These are phyloP conservation scores for Nasonia longicornis DNA, from an alignment of 1,140 invertebrate genomes.

Conservation along the genomic window DNA sequence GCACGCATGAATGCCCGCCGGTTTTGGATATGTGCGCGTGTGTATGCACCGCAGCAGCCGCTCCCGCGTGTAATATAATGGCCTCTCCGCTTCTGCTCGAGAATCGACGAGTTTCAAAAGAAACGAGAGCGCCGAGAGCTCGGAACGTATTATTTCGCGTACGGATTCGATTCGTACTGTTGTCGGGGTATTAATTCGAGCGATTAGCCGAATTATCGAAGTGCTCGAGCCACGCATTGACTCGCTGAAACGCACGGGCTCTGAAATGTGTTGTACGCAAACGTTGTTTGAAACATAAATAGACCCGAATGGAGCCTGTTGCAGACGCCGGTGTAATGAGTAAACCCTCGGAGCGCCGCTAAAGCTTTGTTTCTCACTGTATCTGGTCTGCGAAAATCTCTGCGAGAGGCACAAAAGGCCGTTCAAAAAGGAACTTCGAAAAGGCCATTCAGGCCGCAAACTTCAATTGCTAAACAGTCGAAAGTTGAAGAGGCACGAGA, in stretches of 20 bases:
- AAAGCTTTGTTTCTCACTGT: too few species aligned
- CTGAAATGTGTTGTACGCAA: too few species aligned
- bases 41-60: background rate
- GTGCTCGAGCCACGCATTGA: too few species aligned
- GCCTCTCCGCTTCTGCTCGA: constrained; percentile 7
- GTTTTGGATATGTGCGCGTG: background rate
- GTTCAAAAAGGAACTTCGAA: background rate
- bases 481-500: background rate
- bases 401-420: too few species aligned
- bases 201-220: background rate
- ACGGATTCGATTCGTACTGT: background rate
- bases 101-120: constrained; percentile 25
- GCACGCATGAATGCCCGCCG: constrained; percentile 8
- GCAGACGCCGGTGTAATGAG: too few species aligned
- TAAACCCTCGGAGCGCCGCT: too few species aligned
- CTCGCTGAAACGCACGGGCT: too few species aligned
- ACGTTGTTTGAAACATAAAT: too few species aligned
- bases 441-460: background rate
- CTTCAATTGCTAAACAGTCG: background rate
- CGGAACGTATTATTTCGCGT: background rate
- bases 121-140: background rate
- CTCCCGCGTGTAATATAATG: constrained; percentile 13
- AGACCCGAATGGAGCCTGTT: too few species aligned
- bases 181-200: background rate
- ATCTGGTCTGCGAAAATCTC: too few species aligned